Evolutionary conservation across 2,113 vertebrate genomes (phyloP).

Genomic region (Marmota flaviventris): DNA sequence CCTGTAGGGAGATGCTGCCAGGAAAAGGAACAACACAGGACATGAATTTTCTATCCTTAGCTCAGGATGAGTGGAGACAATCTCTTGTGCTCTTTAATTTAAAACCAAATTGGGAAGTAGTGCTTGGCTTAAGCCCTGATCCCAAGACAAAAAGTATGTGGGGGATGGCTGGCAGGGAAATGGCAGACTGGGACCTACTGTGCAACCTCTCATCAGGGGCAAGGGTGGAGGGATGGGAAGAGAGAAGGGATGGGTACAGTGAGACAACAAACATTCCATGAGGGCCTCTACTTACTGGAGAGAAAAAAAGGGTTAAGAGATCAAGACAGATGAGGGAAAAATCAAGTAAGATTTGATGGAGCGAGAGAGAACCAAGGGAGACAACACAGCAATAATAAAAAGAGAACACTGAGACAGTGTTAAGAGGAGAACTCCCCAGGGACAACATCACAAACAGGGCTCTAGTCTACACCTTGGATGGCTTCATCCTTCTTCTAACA

Average conservation of each 20-base stretch:
- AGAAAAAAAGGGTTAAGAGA: background rate
- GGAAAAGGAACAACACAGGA: background rate
- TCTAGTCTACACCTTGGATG: background rate
- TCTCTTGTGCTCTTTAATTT: background rate
- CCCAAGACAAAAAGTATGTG: background rate
- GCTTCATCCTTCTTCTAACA: background rate
- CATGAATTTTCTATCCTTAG: background rate
- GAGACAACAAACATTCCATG: background rate
- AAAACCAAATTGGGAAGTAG: constrained; percentile 18
- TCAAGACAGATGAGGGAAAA: background rate
- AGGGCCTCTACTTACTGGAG: background rate
- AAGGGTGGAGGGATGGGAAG: background rate
- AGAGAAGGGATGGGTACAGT: background rate
- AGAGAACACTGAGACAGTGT: background rate
- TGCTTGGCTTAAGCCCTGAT: constrained; percentile 28
- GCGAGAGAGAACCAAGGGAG: background rate
- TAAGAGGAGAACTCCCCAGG: background rate
- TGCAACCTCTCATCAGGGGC: background rate
- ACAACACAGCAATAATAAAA: background rate
- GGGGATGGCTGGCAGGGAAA: too few species aligned
- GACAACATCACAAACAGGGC: background rate
- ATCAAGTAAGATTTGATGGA: background rate
- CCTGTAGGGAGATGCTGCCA: background rate
- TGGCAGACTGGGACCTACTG: background rate
- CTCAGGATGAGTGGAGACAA: background rate